Conservation (phyloP, 2,797 vertebrate genomes). For the Malacoctenus gilli region DNA sequence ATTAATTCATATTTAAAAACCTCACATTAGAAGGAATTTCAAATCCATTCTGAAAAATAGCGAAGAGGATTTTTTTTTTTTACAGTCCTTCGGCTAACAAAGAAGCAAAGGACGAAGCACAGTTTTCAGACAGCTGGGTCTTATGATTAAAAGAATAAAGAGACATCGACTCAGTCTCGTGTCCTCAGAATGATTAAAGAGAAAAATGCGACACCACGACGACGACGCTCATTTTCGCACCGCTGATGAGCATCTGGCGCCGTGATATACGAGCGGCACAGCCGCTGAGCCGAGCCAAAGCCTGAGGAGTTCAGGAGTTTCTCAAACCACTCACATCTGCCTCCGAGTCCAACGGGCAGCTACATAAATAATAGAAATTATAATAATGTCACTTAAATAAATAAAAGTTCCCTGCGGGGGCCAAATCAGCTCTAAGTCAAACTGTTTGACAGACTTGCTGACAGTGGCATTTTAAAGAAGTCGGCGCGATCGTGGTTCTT, state of each 20-base stretch:
- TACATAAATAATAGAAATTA: slow-evolving; percentile 68
- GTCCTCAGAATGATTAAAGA: slow-evolving; percentile 53
- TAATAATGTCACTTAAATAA: slow-evolving; percentile 57
- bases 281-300: not conserved
- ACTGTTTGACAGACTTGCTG: slow-evolving; percentile 58
- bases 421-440: slow-evolving; percentile 43
- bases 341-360: slow-evolving; percentile 33
- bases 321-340: slow-evolving; percentile 49
- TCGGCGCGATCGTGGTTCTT: slow-evolving; percentile 16
- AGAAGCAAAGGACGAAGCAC: slow-evolving; percentile 28
- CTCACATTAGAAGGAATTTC: no score
- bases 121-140: slow-evolving; percentile 28
- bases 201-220: slow-evolving; percentile 28
- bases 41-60: no score
- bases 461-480: slow-evolving; percentile 48
- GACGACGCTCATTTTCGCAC: slow-evolving; percentile 17
- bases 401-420: slow-evolving; percentile 36
- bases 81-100: slow-evolving; percentile 32
- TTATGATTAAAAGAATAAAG: slow-evolving; percentile 32
- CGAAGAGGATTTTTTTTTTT: no score
- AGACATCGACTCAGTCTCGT: slow-evolving; percentile 35
- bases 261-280: slow-evolving; percentile 38
- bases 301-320: slow-evolving; percentile 31
- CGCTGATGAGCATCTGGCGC: slow-evolving; percentile 51
- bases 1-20: no score